Base-by-base conservation (phyloP, 1,140 invertebrate genomes). In the Stratiolaelaps scimitus region DNA sequence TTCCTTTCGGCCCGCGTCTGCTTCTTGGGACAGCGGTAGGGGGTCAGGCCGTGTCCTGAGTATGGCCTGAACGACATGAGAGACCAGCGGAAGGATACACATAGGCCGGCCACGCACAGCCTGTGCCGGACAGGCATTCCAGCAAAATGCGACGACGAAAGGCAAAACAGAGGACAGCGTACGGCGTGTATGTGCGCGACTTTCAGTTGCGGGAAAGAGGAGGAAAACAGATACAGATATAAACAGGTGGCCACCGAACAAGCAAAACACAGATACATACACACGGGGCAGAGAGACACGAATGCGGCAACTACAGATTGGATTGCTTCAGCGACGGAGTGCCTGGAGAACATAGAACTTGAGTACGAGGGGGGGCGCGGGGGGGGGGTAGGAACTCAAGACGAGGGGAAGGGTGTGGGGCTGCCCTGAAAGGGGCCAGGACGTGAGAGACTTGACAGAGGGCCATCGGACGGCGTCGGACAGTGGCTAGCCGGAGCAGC, bases 301-400 rank as follows among this genome's bases (percentile, higher is more conserved):
- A n/a, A n/a, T n/a, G n/a, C n/a, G n/a, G n/a, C n/a, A n/a, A n/a
- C 47, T 48, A 23, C 20, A 48, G 47, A 19, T 48, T 28, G 47
- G 15, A 48, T 28, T 48, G 19, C 20, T 48, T 48, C 28, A 23
- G 47, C 15, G 47, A n/a, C n/a, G n/a, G n/a, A n/a, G n/a, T n/a
- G n/a, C n/a, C n/a, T n/a, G n/a, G n/a, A n/a, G n/a, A n/a, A n/a
- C n/a, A n/a, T n/a, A 48, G 47, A 48, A 19, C 47, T 48, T 48
- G 28, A 48, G 47, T 48, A 28, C 19, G 47, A 4, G 19, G 5
- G 47, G 47, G 19, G 4, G 5, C 7, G 47, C 47, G 47, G n/a
- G 44, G n/a, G 44, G n/a, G n/a, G 44, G 44, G 44, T n/a, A n/a
- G n/a, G n/a, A n/a, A n/a, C n/a, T n/a, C n/a, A n/a, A n/a, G n/a